Evolutionary conservation across 1,140 invertebrate genomes (phyloP).

Genomic region (Diploscapter pachys): DNA sequence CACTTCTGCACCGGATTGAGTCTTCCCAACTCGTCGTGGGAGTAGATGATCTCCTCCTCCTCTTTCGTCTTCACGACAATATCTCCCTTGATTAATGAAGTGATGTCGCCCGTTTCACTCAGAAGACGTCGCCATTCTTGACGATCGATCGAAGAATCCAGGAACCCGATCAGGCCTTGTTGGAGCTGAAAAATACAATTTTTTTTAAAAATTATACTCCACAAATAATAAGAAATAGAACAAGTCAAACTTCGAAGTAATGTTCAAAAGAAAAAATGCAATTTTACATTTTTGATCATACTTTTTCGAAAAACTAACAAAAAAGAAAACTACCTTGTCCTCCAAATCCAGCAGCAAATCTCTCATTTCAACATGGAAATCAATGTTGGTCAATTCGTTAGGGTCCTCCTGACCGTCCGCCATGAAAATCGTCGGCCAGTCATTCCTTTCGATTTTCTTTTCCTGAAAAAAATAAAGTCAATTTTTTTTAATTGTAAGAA

Average conservation of each 20-base stretch:
- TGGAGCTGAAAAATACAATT: constrained; percentile 9
- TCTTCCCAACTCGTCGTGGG: background rate
- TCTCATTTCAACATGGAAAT: constrained; percentile 32
- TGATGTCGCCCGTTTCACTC: constrained; percentile 13
- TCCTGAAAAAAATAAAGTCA: background rate
- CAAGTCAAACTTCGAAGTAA: background rate
- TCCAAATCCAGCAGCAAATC: constrained; percentile 36
- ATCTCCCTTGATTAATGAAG: background rate
- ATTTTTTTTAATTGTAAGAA: background rate
- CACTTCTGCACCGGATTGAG: background rate
- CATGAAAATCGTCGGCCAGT: background rate
- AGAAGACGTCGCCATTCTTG: constrained; percentile 28
- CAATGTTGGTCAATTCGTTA: constrained; percentile 16
- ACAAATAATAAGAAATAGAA: constrained; percentile 2
- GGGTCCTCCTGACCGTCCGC: constrained; percentile 19
- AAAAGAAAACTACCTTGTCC: constrained; percentile 23
- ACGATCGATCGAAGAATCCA: constrained; percentile 8
- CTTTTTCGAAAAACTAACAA: background rate
- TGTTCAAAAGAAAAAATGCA: background rate
- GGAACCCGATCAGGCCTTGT: constrained; percentile 29
- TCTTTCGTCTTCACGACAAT: background rate
- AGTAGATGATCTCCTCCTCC: constrained; percentile 4
- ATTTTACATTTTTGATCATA: background rate
- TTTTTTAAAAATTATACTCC: background rate
- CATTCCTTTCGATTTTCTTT: background rate